Evolutionary conservation across 2,113 vertebrate genomes (phyloP), one percentile per base, ranked within the genome.

Genomic region (Lonchura striata): DNA sequence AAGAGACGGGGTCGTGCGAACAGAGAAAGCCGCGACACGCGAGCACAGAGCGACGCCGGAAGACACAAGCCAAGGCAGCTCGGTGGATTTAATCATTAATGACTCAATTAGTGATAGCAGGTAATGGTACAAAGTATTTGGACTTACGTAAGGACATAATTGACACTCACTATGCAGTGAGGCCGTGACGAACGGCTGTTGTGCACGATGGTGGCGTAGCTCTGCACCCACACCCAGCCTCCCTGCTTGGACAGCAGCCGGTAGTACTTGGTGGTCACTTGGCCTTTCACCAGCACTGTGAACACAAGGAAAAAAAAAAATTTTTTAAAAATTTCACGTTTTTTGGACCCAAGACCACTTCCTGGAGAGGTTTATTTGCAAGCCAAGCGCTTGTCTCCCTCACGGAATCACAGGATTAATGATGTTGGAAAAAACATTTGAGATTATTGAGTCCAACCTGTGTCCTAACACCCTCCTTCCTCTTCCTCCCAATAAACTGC

Each of bases 61-160:
- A 46, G 54, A 35, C 47, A 27, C 13, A 2, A 49, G 25, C 28
- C 10, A 19, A 52, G 49, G 27, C 72, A 71, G 31, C 47, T 7
- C 2, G 19, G 18, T 20, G 4, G 37, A 23, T 66, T 81, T 20
- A 13, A 65, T 21, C 83, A 49, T 19, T 9, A 84, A 37, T 6
- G 53, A 52, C 24, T 53, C 64, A 11, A 37, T 75, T 18, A 66
- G 61, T 31, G 68, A 3, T 44, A 87, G 46, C 83, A 80, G 46
- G 10, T 90, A 94, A 96, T 94, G 95, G 75, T 97, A 96, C 94
- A 90, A 97, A 96, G 91, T 82, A 50, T 91, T 94, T 96, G 89
- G 96, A 99, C 99, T 99, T 98, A 99, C 99, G 99, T 99, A 95
- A 99, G 98, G 84, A 99, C 99, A 94, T 99, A 99, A 98, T 99